Base-by-base conservation (phyloP, 2,797 vertebrate genomes). In the Notamacropus eugenii region DNA sequence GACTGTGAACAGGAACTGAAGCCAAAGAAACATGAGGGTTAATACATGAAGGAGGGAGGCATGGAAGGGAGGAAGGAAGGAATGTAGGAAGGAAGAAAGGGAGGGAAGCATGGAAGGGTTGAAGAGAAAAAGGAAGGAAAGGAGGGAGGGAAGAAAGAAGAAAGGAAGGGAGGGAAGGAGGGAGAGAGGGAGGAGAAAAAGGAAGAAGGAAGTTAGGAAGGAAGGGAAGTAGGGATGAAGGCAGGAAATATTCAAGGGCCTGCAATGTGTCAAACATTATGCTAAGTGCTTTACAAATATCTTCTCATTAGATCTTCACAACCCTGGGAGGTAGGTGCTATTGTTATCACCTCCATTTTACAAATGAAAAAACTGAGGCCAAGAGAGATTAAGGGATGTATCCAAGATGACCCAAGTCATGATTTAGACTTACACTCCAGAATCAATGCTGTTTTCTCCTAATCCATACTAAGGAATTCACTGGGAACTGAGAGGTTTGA, bases 101-200 rank as follows among this genome's bases (percentile, higher is more conserved):
- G 9, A 58, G 29, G 82, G 50, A 52, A 13, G 55, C 19, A 11
- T 52, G 28, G 27, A 4, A 11, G 54, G 11, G 11, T 1, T 14
- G 9, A 12, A 40, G 24, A 52, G 54, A 31, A 2, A 5, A 87
- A 50, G 91, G 57, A 58, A 22, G 16, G 90, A 59, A 46, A 46
- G 46, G 46, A 46, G 46, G 46, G 1, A 1, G 52, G 27, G 4
- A 19, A 4, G 8, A 24, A 3, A 19, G n/a, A 9, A 24, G 19
- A 6, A 5, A 27, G 4, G 9, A 6, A 2, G 0, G n/a, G 8
- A 46, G 19, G 8, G 0, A 46, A 8, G 22, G 22, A 27, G 27
- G 6, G 8, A 12, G 12, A 16, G 31, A 34, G 31, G 5, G 31
- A 1, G 1, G 8, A 52, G 52, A 5, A 52, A 6, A 24, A 12